A percentile compares a stretch with the other conserved stretches of the same genome.
Conservation (phyloP, 2,888 invertebrate genomes). For the Alcis repandata region DNA sequence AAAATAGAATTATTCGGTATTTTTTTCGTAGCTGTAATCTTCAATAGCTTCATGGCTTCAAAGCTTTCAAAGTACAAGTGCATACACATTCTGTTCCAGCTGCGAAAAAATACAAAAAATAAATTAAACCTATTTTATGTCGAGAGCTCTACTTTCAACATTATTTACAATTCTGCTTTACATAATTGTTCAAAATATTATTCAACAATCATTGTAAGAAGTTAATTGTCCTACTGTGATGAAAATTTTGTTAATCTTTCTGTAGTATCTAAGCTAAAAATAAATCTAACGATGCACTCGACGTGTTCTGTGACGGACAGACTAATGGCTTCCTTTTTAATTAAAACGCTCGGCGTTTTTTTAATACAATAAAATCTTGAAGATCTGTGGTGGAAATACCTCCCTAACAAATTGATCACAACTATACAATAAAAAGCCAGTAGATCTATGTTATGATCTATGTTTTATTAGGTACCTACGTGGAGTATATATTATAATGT, state of each 20-base stretch:
- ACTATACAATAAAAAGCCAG: not conserved
- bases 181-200: not conserved
- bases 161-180: too few relatives aligned
- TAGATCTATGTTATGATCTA: not conserved
- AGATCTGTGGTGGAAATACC: not conserved
- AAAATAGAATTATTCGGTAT: too few relatives aligned
- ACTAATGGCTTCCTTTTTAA: constrained; percentile 54
- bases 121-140: too few relatives aligned
- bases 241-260: constrained; percentile 11
- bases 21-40: too few relatives aligned
- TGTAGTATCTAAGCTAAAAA: constrained; percentile 45
- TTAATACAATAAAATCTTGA: constrained; percentile 11
- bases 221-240: not conserved
- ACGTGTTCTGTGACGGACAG: constrained; percentile 52
- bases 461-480: not conserved
- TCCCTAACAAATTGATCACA: not conserved
- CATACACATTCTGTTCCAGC: too few relatives aligned
- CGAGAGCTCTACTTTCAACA: too few relatives aligned
- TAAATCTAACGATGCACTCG: constrained; percentile 49
- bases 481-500: not conserved
- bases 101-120: too few relatives aligned
- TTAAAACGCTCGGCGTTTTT: constrained; percentile 45
- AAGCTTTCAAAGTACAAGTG: too few relatives aligned
- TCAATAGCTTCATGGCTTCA: too few relatives aligned
- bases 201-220: too few relatives aligned